Evolutionary conservation across 2,113 vertebrate genomes (phyloP), one percentile per base, ranked within the genome.

Genomic region (Esox niger): DNA sequence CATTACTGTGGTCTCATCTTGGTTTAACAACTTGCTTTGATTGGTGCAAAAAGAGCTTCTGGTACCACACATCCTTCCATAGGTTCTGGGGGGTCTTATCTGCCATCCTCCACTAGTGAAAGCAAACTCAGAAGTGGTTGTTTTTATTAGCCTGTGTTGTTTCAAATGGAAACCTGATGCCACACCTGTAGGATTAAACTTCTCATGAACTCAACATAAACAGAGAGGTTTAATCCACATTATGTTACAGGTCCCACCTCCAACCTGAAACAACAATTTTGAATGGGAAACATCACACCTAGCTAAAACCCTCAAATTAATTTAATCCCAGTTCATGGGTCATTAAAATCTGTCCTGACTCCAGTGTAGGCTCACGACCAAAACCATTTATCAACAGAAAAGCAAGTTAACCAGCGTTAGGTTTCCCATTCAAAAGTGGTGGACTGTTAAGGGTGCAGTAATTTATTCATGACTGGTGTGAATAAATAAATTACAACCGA

Each of bases 401-500:
- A 57, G 25, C 11, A 4, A 15, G 2, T 29, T 9, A 59, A 59
- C 17, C 3, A 61, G 15, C 21, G 6, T 25, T 46, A 26, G 35
- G 77, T 78, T 84, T 73, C 79, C 76, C 7, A 65, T 86, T 85
- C 70, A 56, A 52, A 87, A 82, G 79, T 35, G 57, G 32, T 62
- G 74, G 57, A 56, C 77, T 65, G 52, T 62, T 35, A 64, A 79
- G 66, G 26, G 30, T n/a, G 73, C 46, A 74, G 82, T 88, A 84
- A 88, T 86, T 90, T 90, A 91, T 95, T 95, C 93, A 95, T 91
- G 76, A 82, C 74, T 82, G n/a, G 63, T 59, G 82, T 71, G 89
- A 94, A 96, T 95, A 95, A 95, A 96, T 95, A 94, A 95, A 96
- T 95, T 93, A 93, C 93, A 83, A 96, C 92, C 95, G 91, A 90